Evolutionary conservation across 2,888 invertebrate species (phyloP).

Genomic region (Calameuta filiformis): DNA sequence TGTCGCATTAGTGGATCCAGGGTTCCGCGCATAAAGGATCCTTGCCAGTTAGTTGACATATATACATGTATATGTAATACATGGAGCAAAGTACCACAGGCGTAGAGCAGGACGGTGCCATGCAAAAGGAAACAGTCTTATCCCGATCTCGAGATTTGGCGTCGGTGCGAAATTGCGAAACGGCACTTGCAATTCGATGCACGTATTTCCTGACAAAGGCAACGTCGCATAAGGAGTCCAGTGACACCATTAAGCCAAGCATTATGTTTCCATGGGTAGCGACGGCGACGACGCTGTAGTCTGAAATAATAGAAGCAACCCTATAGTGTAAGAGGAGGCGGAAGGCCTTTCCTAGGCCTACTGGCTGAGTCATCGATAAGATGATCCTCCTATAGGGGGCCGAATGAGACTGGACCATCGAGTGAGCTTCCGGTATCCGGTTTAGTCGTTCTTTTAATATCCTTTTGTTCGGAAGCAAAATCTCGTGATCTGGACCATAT

Average conservation of each 20-base stretch:
- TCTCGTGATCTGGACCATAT: neutral
- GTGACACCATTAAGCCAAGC: neutral
- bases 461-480: neutral
- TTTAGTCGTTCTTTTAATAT: neutral
- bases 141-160: neutral
- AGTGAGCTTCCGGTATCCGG: neutral
- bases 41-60: neutral
- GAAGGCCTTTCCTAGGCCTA: neutral
- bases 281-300: neutral
- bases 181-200: constrained; percentile 20
- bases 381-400: neutral
- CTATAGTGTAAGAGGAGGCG: neutral
- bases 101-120: neutral
- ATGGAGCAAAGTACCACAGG: neutral
- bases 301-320: neutral
- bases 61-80: neutral
- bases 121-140: neutral
- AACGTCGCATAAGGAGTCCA: neutral
- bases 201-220: constrained; percentile 20
- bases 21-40: neutral
- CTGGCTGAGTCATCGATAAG: neutral
- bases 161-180: neutral
- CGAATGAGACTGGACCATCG: neutral
- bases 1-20: neutral
- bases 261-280: neutral